Conservation (phyloP, 2,797 vertebrate genomes). For the Anguilla anguilla region DNA sequence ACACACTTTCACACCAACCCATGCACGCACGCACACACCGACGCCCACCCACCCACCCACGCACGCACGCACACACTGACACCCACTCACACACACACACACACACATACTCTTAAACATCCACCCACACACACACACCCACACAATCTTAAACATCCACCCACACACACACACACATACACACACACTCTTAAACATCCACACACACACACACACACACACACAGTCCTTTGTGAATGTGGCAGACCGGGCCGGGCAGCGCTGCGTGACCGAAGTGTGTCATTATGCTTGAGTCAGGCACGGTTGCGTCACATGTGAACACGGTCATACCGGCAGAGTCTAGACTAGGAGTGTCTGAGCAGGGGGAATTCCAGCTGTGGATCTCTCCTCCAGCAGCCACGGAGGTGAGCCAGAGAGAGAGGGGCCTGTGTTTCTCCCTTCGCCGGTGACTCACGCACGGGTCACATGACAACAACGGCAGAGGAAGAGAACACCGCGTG, state of each 20-base stretch:
- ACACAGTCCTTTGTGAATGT: background rate
- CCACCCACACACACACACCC: slow-evolving; percentile 43
- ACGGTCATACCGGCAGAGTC: slow-evolving; percentile 6
- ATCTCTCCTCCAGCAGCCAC: slow-evolving; percentile 17
- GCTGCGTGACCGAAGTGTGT: background rate
- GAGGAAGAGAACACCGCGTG: background rate
- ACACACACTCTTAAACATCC: background rate
- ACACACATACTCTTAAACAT: slow-evolving; percentile 34
- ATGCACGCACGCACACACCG: too few species aligned
- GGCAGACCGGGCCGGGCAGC: background rate
- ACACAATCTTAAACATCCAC: slow-evolving; percentile 22
- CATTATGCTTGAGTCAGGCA: slow-evolving; percentile 32
- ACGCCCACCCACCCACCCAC: too few species aligned
- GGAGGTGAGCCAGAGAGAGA: slow-evolving; percentile 21
- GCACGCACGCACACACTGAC: too few species aligned
- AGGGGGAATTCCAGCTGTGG: slow-evolving; percentile 60
- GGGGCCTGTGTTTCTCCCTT: slow-evolving; percentile 31
- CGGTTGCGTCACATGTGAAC: slow-evolving; percentile 7
- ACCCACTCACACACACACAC: slow-evolving; percentile 6
- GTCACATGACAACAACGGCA: background rate
- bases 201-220: background rate
- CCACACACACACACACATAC: background rate
- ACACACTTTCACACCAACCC: too few species aligned
- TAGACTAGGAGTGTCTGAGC: slow-evolving; percentile 48
- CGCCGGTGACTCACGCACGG: slow-evolving; percentile 14